Conservation (phyloP, 2,888 invertebrate species). For the Selenia dentaria region DNA sequence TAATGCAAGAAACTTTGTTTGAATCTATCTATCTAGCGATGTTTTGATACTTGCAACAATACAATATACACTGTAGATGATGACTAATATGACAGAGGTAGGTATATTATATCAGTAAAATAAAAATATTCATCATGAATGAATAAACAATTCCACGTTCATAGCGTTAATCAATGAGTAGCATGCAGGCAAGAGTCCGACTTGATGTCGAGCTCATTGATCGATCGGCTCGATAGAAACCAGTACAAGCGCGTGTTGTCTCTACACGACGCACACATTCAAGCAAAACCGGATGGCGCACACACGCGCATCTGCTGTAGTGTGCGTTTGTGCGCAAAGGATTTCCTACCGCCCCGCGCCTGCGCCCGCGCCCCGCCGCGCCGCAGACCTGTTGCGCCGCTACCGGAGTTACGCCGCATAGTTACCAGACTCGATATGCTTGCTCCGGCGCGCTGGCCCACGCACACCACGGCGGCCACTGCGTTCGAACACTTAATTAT, state of each 20-base stretch:
- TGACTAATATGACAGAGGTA: constrained; percentile 28
- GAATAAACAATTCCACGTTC: constrained; percentile 83
- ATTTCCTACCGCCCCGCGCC: constrained; percentile 78
- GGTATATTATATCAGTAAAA: constrained; percentile 59
- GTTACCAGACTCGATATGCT: constrained; percentile 82
- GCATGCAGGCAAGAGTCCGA: constrained; percentile 79
- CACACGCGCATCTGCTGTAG: constrained; percentile 49
- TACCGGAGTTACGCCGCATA: constrained; percentile 85
- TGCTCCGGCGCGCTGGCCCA: constrained; percentile 60
- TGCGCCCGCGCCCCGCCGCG: constrained; percentile 70
- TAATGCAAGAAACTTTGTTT: no score
- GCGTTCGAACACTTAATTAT: constrained; percentile 74
- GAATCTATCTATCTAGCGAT: no score
- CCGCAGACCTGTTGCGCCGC: constrained; percentile 83
- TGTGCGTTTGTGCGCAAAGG: constrained; percentile 76
- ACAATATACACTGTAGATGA: no score
- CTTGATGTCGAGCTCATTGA: constrained; percentile 82
- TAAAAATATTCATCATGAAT: constrained; percentile 81
- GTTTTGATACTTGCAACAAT: no score
- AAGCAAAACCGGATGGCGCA: constrained; percentile 79
- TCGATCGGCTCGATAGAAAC: constrained; percentile 77
- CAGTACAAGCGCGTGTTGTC: constrained; percentile 55
- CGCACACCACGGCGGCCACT: constrained; percentile 59
- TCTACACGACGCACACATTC: constrained; percentile 60
- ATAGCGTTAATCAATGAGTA: constrained; percentile 83